Evolutionary conservation across 2,113 vertebrate genomes (phyloP).

Genomic region (Gadus macrocephalus): DNA sequence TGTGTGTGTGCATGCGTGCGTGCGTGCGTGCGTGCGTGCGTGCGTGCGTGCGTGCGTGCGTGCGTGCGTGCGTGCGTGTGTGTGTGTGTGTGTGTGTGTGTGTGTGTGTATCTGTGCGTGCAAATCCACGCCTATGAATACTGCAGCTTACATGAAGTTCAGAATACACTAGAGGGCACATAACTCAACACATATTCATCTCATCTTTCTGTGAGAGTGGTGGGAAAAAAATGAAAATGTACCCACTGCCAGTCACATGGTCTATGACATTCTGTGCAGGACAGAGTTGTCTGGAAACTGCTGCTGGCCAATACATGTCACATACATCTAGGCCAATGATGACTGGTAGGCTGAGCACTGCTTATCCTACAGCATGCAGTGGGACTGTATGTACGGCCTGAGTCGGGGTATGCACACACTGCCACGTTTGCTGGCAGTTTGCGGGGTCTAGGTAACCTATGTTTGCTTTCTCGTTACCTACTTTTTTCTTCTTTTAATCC

Average conservation of each 20-base stretch:
- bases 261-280: conserved; percentile 27
- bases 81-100: neutral
- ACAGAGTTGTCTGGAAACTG: conserved; percentile 12
- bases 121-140: neutral
- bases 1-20: neutral
- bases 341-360: conserved; percentile 11
- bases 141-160: neutral
- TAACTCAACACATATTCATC: conserved; percentile 7
- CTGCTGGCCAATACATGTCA: conserved; percentile 27
- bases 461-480: too few species aligned
- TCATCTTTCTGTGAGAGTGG: neutral
- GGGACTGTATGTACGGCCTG: conserved; percentile 1
- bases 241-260: conserved; percentile 19
- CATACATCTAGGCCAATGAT: conserved; percentile 25
- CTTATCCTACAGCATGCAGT: conserved; percentile 6
- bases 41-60: too few species aligned
- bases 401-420: too few species aligned
- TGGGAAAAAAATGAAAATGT: conserved; percentile 5
- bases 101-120: neutral
- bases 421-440: too few species aligned
- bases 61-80: too few species aligned
- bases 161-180: neutral
- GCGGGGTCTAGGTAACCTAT: too few species aligned
- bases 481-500: too few species aligned
- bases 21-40: neutral